A percentile compares a stretch with the other conserved stretches of the same genome.
phyloP scores from a whole-genome alignment of 2,113 vertebrate species.

The Neopipo cinnamomea region DNA sequence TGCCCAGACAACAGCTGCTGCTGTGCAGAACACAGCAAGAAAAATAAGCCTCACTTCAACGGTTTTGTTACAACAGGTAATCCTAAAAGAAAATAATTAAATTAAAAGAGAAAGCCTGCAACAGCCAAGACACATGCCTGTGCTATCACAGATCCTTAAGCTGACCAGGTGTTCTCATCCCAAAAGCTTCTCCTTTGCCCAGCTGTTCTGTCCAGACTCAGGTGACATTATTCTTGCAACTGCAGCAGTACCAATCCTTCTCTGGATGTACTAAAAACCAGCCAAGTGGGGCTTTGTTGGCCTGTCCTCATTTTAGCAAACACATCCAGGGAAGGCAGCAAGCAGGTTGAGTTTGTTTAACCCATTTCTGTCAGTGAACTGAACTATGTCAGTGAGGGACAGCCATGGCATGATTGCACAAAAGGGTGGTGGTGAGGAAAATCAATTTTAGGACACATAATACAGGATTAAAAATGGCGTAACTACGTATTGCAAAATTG shows the following conservation, averaged over 20 bases:
- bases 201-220: background rate
- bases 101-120: background rate
- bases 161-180: background rate
- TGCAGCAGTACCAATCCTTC: background rate
- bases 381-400: background rate
- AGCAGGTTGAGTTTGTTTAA: background rate
- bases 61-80: conserved; percentile 72
- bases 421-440: background rate
- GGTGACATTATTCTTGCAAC: background rate
- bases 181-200: background rate
- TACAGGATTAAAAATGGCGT: background rate
- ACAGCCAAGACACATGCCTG: background rate
- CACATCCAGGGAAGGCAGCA: background rate
- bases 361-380: background rate
- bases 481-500: background rate
- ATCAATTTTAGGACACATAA: background rate
- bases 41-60: conserved; percentile 86
- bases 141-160: background rate
- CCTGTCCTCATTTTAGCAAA: background rate
- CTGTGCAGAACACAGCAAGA: conserved; percentile 81
- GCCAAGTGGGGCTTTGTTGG: background rate
- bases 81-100: conserved; percentile 67
- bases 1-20: conserved; percentile 84
- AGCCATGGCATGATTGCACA: background rate
- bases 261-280: background rate